phyloP scores from a whole-genome alignment of 1,140 invertebrate species.

The Anastrepha obliqua region DNA sequence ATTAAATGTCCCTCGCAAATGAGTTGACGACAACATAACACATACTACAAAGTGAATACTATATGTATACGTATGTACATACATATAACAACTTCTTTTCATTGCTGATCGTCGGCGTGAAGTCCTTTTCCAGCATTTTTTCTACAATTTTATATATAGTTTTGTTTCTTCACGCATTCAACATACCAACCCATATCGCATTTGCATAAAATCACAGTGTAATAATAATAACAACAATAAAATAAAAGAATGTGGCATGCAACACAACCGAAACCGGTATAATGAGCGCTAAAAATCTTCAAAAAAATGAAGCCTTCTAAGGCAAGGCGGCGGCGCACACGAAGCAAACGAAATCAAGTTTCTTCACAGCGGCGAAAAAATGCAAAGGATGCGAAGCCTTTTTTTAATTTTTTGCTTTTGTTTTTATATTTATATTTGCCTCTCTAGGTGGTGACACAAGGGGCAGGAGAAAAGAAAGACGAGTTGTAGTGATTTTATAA shows the following conservation, averaged over 20 bases:
- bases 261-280: constrained; percentile 19
- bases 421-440: background rate
- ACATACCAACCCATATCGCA: constrained; percentile 12
- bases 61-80: no score
- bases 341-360: constrained; percentile 13
- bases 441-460: background rate
- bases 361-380: constrained; percentile 25
- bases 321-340: background rate
- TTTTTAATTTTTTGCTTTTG: background rate
- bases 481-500: constrained; percentile 40
- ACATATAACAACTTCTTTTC: background rate
- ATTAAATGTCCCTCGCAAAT: constrained; percentile 45
- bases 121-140: constrained; percentile 19
- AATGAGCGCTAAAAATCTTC: background rate
- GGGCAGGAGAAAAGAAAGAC: background rate
- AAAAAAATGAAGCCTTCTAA: constrained; percentile 32
- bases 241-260: constrained; percentile 16
- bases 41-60: constrained; percentile 17
- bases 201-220: constrained; percentile 39
- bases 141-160: background rate
- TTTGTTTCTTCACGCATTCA: constrained; percentile 4
- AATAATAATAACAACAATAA: constrained; percentile 50
- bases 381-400: constrained; percentile 16
- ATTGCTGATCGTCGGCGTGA: background rate
- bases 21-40: constrained; percentile 52